A percentile compares a stretch with the other conserved stretches of the same genome.
Conservation (phyloP, 2,113 vertebrate species). For the Corythornis vintsioides region DNA sequence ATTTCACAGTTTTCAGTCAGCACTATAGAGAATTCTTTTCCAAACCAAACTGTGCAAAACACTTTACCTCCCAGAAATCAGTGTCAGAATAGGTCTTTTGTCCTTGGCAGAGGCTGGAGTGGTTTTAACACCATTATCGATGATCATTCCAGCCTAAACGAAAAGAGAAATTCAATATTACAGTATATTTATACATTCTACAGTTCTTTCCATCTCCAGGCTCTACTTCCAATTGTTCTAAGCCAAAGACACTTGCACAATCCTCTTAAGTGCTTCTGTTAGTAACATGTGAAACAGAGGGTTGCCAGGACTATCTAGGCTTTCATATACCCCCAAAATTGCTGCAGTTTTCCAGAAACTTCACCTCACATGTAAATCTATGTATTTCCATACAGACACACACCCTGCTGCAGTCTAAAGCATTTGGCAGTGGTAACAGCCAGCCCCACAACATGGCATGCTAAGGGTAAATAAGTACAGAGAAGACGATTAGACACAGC, state of each 20-base stretch:
- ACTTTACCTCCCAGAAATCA: constrained; percentile 90
- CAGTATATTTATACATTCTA: not conserved
- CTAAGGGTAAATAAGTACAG: not conserved
- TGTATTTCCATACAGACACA: not conserved
- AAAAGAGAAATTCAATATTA: not conserved
- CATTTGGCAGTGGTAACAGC: not conserved
- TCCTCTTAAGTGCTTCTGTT: not conserved
- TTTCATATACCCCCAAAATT: not conserved
- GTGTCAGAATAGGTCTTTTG: constrained; percentile 92
- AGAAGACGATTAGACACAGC: not conserved
- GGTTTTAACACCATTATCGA: constrained; percentile 96
- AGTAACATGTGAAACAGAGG: not conserved
- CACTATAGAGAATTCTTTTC: not conserved
- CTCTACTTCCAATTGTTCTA: not conserved
- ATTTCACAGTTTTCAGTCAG: not conserved
- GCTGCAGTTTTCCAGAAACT: not conserved
- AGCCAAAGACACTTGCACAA: not conserved
- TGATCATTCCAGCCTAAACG: constrained; percentile 93
- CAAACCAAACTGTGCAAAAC: not conserved
- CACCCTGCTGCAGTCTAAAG: not conserved
- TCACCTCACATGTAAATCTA: not conserved
- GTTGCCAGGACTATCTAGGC: not conserved
- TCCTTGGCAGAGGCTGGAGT: constrained; percentile 91
- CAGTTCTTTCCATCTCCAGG: not conserved
- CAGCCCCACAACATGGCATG: accelerated